Evolutionary conservation across 2,888 invertebrate genomes (phyloP), one percentile per base, ranked within the genome.

Genomic region (Cheilosia scutellata): DNA sequence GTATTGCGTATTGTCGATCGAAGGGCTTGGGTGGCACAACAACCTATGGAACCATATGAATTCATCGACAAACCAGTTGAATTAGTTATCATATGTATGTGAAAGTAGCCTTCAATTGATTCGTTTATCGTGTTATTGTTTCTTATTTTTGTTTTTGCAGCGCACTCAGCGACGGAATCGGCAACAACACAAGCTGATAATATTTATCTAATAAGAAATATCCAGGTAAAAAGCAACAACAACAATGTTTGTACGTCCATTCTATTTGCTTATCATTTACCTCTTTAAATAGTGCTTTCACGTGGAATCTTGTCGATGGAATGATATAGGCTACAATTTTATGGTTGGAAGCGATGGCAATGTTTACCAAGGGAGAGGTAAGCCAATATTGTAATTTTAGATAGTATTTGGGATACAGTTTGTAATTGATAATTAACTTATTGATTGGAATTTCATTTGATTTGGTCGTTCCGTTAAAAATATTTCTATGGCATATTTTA

Each of bases 341-440:
- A 87, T 94, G 11, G 91, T 94, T 66, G 94, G 94, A 37, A 93
- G 93, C 13, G 94, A 94, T 89, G 94, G 94, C 27, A 93, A 93
- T 53, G 90, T 93, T 0, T 95, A 94, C 87, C 93, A 94, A 90
- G 94, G 94, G 5, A 90, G 93, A 70, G 94, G 89, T 88, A 55
- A 53, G 53, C 53, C 0, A 27, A 16, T 47, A 16, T 16, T 6
- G 40, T 40, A 40, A 47, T 6, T 47, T 16, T 0, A 20, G 7
- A 16, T 5, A 47, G 16, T 47, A 5, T 47, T 44, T 44, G 16
- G 2, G 16, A 6, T 44, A n/a, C 5, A 47, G 20, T 47, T 47
- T 47, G 20, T 47, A 16, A 20, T 20, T 20, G 16, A 47, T 16
- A 20, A 9, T 16, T 5, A 47, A 20, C 3, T 7, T 20, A 9